A percentile compares a stretch with the other conserved stretches of the same genome.
Evolutionary conservation across 2,888 invertebrate genomes (phyloP).

Genomic region (Papilio elwesi): DNA sequence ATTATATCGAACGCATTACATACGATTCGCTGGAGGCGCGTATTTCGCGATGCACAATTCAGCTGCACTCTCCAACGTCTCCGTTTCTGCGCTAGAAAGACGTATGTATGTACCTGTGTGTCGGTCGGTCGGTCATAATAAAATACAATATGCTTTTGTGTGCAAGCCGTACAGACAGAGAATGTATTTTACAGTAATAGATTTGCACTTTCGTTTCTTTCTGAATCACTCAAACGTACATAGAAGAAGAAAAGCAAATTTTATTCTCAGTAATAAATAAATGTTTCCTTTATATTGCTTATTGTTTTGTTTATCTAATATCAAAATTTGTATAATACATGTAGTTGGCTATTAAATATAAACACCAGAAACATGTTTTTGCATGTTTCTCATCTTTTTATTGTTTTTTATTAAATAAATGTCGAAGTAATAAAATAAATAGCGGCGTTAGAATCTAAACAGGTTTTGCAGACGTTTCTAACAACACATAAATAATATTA

Average conservation of each 20-base stretch:
- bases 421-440: constrained; percentile 19
- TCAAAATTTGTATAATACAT: not conserved
- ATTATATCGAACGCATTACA: constrained; percentile 80
- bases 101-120: constrained; percentile 51
- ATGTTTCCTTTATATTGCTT: not conserved
- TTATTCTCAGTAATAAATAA: not conserved
- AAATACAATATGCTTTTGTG: constrained; percentile 33
- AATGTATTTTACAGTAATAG: constrained; percentile 26
- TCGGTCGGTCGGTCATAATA: constrained; percentile 20
- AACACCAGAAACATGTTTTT: not conserved
- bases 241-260: not conserved
- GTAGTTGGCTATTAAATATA: not conserved
- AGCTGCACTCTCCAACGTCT: constrained; percentile 69
- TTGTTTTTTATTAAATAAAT: constrained; percentile 8
- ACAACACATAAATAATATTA: not conserved
- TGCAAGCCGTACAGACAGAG: constrained; percentile 46
- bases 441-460: constrained; percentile 2
- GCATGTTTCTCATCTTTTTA: not conserved
- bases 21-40: constrained; percentile 75
- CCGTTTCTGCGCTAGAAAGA: constrained; percentile 60
- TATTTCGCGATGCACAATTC: constrained; percentile 69
- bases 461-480: constrained; percentile 15
- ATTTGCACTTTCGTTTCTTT: constrained; percentile 24
- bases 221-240: constrained; percentile 20
- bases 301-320: not conserved